Evolutionary conservation across 1,140 invertebrate genomes (phyloP).

Genomic region (Trichogramma pretiosum): DNA sequence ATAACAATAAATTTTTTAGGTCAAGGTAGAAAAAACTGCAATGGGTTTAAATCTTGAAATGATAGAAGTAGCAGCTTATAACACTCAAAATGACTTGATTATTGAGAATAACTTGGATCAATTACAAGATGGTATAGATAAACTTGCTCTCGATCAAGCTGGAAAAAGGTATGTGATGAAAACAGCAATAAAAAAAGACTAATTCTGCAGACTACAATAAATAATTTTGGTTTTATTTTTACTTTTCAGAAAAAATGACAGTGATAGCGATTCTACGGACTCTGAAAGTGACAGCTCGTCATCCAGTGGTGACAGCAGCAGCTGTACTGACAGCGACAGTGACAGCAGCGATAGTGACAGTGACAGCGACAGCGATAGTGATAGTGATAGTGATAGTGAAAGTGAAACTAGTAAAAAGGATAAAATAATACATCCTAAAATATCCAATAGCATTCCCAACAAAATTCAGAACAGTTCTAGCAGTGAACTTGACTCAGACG

Average conservation of each 20-base stretch:
- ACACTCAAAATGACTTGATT: constrained; percentile 38
- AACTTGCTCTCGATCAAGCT: constrained; percentile 15
- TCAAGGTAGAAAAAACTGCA: constrained; percentile 43
- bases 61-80: constrained; percentile 45
- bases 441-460: no score
- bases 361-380: constrained; percentile 8
- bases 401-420: constrained; percentile 8
- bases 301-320: constrained; percentile 9
- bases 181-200: neutral
- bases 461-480: constrained; percentile 25
- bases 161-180: constrained; percentile 13
- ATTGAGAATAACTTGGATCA: constrained; percentile 33
- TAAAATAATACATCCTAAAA: no score
- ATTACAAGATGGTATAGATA: constrained; percentile 18
- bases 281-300: no score
- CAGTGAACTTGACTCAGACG: constrained; percentile 20
- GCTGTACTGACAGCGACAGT: constrained; percentile 10
- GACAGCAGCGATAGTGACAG: neutral
- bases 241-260: neutral
- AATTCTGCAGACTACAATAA: neutral
- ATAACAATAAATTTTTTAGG: constrained; percentile 25
- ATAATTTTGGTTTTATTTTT: neutral
- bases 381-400: constrained; percentile 23
- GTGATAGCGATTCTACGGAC: constrained; percentile 8
- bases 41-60: constrained; percentile 46